Evolutionary conservation across 2,797 vertebrate genomes (phyloP).

Genomic region (Momotus momota): DNA sequence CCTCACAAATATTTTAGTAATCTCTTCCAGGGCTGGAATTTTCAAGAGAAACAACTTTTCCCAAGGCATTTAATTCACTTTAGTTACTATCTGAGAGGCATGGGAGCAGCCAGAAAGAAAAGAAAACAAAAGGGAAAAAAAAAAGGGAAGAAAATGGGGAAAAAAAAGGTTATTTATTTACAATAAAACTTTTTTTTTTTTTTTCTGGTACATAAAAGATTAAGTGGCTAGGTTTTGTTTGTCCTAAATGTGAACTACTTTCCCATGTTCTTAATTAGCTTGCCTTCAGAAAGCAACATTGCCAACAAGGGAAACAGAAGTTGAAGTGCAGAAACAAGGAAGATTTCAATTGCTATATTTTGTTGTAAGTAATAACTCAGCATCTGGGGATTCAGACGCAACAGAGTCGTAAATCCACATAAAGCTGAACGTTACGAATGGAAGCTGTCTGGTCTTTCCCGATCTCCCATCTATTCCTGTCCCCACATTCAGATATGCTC

Average conservation of each 20-base stretch:
- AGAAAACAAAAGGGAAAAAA: background rate
- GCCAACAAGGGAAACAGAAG: background rate
- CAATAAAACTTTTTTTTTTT: background rate
- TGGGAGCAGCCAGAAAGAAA: background rate
- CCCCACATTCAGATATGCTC: slow-evolving; percentile 48
- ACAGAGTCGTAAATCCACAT: slow-evolving; percentile 41
- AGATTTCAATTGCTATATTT: slow-evolving; percentile 31
- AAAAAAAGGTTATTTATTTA: background rate
- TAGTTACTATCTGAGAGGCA: background rate
- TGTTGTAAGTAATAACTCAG: slow-evolving; percentile 36
- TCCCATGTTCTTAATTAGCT: background rate
- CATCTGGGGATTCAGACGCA: background rate
- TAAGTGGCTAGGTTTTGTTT: slow-evolving; percentile 1
- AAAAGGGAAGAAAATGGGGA: background rate
- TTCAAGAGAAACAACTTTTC: background rate
- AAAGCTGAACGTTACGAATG: slow-evolving; percentile 62
- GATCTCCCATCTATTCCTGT: slow-evolving; percentile 65
- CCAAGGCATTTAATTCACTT: background rate
- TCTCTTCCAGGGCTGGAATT: background rate
- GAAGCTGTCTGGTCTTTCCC: slow-evolving; percentile 33
- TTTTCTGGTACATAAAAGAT: background rate
- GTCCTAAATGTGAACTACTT: background rate
- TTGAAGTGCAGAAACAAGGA: slow-evolving; percentile 9
- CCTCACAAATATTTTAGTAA: background rate
- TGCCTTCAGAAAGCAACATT: slow-evolving; percentile 19